phyloP scores from a whole-genome alignment of 2,797 vertebrate genomes.

The Clarias platycephalus region DNA sequence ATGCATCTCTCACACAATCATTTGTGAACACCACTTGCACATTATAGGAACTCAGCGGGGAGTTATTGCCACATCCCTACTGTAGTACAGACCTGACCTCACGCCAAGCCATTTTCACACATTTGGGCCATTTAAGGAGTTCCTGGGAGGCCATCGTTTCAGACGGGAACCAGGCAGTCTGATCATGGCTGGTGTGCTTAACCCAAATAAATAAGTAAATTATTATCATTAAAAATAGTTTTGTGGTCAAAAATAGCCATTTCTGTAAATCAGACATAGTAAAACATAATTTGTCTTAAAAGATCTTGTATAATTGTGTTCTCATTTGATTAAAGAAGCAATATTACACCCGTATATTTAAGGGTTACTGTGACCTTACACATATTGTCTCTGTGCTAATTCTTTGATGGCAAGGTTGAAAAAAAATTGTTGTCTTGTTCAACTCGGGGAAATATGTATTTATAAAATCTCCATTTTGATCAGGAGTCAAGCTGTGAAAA shows the following conservation, averaged over 20 bases:
- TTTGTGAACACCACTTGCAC: too few relatives aligned
- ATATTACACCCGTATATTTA: conserved; percentile 1
- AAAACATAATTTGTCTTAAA: conserved; percentile 14
- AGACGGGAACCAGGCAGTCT: too few relatives aligned
- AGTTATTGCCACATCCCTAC: too few relatives aligned
- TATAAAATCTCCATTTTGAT: conserved; percentile 1
- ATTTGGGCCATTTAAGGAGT: too few relatives aligned
- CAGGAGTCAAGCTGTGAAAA: conserved; percentile 27
- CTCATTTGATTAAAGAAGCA: not conserved
- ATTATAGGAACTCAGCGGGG: too few relatives aligned
- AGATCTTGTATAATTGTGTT: not conserved
- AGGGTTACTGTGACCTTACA: not conserved
- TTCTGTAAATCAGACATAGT: not conserved
- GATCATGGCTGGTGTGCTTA: too few relatives aligned
- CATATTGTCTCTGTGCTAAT: not conserved
- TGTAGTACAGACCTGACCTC: too few relatives aligned
- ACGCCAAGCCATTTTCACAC: too few relatives aligned
- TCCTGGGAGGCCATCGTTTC: too few relatives aligned
- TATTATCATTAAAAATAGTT: too few relatives aligned
- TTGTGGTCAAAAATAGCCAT: not conserved
- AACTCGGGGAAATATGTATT: conserved; percentile 11
- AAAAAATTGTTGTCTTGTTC: not conserved
- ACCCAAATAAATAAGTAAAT: too few relatives aligned
- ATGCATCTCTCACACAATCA: too few relatives aligned
- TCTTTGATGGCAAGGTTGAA: conserved; percentile 5